Evolutionary conservation across 2,113 vertebrate genomes (phyloP), one percentile per base, ranked within the genome.

Genomic region (Dunckerocampus dactyliophorus): DNA sequence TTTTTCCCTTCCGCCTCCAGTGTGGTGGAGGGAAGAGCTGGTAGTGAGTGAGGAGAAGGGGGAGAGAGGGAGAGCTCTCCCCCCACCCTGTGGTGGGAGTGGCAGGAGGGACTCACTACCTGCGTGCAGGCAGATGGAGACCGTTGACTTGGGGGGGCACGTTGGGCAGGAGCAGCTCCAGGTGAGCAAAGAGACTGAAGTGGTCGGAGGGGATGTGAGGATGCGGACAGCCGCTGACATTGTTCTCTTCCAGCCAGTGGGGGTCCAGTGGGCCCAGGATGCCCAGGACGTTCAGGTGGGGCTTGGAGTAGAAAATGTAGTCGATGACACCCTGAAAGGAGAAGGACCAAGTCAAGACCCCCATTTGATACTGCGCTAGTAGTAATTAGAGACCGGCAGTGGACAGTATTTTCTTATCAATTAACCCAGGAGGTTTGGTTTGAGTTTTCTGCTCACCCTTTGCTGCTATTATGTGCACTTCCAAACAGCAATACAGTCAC

Each of bases 301-400:
- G 96, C 93, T 94, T 94, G 65, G 96, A 98, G 88, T 95, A 96
- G 92, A 98, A 98, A 92, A 98, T 95, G 90, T 98, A 98, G 90
- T 98, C 96, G 81, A 98, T 98, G 88, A 98, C 93, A 90, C 96
- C 96, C 96, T 98, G 82, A 89, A 77, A 47, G 66, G 69, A 84
- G 22, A 71, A 39, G 37, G 10, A 12, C 9, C 7, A 37, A 37
- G 37, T 39, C 37, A 39, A 39, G 37, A 39, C 11, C 9, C 11
- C 9, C 3, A 2, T 8, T 39, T 50, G 2, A 46, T 14, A 46
- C n/a, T 47, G 46, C n/a, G 8, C 14, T 4, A 47, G 8, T n/a
- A n/a, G n/a, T n/a, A n/a, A n/a, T n/a, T 12, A 46, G 6, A 46
- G 7, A 46, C 2, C 45, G 6, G 31, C 7, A 34, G 6, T 34